Base-by-base conservation (phyloP, 2,888 invertebrate species). In the Hymenopus coronatus region DNA sequence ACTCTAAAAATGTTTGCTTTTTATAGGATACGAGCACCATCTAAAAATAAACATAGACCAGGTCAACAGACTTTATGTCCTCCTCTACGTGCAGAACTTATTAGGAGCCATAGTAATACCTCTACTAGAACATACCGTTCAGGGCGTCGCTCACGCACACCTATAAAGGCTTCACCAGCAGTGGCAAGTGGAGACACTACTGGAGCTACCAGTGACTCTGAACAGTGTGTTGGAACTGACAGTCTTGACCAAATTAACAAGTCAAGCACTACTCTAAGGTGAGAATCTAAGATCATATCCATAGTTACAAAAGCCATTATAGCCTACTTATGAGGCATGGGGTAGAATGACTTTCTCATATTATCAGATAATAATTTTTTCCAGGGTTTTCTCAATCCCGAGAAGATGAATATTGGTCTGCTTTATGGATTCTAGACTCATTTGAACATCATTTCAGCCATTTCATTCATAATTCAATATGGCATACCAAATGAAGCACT, bases 151-250 rank as follows among this genome's bases (percentile, higher is more conserved):
- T 54, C 27, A 9, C 89, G 87, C 82, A 90, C 88, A 28, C 88
- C 88, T 8, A 40, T 87, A 40, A 87, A 87, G 82, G 27, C 82
- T 28, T 87, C 87, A 33, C 82, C 87, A n/a, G 82, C 20, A 82
- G 54, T 54, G 28, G 82, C 87, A 82, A 89, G 84, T 40, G 88
- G 86, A 84, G 25, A 82, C 88, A 46, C 89, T 88, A 82, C 81
- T 33, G 92, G 92, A 90, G 92, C 91, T n/a, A 93, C 94, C 0
- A 94, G 94, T 14, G 94, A 94, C 40, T 93, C 94, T 0, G 94
- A 92, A 2, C 94, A 93, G 15, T 87, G 82, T 90, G 94, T 94
- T 1, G 94, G 94, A 90, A 94, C 94, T 54, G 94, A 94, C 90
- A 93, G 95, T 28, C 91, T 93, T 20, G 86, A 85, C 0, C 88